Evolutionary conservation across 2,888 invertebrate genomes (phyloP), one percentile per base, ranked within the genome.

Genomic region (Andrena bicolor): DNA sequence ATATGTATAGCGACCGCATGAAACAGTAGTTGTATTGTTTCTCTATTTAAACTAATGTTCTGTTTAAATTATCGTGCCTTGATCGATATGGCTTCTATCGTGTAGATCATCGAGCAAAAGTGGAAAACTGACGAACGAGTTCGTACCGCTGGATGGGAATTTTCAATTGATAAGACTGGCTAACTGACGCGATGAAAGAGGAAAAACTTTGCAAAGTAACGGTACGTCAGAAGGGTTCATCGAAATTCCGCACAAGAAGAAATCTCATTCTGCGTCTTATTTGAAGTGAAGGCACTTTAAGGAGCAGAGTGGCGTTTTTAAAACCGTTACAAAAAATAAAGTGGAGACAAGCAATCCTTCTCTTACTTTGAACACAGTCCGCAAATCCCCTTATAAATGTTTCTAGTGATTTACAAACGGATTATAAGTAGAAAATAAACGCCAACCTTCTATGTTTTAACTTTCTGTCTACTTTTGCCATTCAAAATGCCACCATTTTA

Each of bases 261-360:
- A 75, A 80, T 72, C 72, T 74, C 66, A 30, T 75, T 68, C 49
- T 60, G 28, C 61, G 71, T 73, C 16, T 72, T 68, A 68, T 73
- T 76, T 53, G 60, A 49, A 35, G 13, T 49, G 66, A 32, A 53
- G 32, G 35, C 64, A 51, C 64, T 77, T 80, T 73, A 77, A 77
- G 70, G 16, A 64, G 60, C 48, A 65, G 64, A 51, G 51, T 70
- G 58, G 49, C 48, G 35, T 65, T 30, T 30, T 30, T n/a, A n/a
- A 16, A 20, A 63, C 48, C 10, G 56, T 75, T 76, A 69, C 63
- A 69, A 35, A 32, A 48, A 66, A 56, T 73, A 60, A 10, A 53
- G 5, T 35, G 32, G 5, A 23, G 20, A 3, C 20, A 16, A 41
- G 51, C 35, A 49, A 63, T 41, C 63, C 51, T 51, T 49, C 72